Conservation (phyloP, 2,888 invertebrate genomes). For the Elysia crispata region DNA sequence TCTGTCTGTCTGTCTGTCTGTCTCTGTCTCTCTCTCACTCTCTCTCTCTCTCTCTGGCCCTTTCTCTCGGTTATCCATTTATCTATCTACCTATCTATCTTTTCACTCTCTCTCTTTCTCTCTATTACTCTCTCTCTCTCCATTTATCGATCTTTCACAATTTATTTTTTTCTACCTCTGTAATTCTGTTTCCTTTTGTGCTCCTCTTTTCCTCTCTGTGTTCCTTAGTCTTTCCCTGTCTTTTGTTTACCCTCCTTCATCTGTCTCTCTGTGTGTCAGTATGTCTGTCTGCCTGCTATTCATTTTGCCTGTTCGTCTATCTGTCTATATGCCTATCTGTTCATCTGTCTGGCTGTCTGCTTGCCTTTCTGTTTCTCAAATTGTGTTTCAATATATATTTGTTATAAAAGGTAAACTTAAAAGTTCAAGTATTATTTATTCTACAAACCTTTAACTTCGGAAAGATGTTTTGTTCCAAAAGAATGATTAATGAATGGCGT, state of each 20-base stretch:
- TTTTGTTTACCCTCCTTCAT: not conserved
- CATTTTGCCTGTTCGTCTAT: too few relatives aligned
- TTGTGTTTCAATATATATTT: too few relatives aligned
- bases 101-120: constrained; percentile 1
- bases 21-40: constrained; percentile 5
- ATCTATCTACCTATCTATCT: not conserved
- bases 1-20: not conserved
- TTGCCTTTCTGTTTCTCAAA: too few relatives aligned
- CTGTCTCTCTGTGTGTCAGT: not conserved
- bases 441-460: too few relatives aligned
- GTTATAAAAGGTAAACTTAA: too few relatives aligned
- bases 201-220: not conserved
- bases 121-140: not conserved
- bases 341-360: constrained; percentile 9
- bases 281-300: too few relatives aligned
- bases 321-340: not conserved
- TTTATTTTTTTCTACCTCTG: not conserved
- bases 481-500: too few relatives aligned
- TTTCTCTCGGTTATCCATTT: not conserved
- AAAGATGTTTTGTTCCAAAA: too few relatives aligned
- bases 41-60: not conserved
- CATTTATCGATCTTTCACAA: not conserved
- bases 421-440: too few relatives aligned
- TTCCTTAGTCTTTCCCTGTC: not conserved
- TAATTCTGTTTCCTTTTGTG: not conserved